A percentile compares a stretch with the other conserved stretches of the same genome.
Evolutionary conservation across 2,797 vertebrate genomes (phyloP).

Genomic region (Dryobates pubescens): DNA sequence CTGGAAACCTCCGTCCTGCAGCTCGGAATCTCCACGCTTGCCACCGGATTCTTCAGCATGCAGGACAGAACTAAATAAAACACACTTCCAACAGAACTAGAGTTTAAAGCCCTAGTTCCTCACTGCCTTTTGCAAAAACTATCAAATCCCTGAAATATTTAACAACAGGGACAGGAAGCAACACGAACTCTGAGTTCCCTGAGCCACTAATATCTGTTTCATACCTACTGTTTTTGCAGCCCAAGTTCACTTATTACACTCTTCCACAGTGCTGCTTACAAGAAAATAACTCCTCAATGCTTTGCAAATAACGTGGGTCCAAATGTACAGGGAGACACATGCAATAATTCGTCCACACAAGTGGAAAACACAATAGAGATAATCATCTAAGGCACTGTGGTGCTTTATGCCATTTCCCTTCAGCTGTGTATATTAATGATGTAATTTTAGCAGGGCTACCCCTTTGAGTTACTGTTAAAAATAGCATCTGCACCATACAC

Average conservation of each 20-base stretch:
- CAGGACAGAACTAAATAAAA: neutral
- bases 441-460: constrained; percentile 73
- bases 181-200: neutral
- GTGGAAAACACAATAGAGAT: neutral
- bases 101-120: neutral
- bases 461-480: constrained; percentile 66
- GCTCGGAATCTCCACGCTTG: neutral
- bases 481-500: constrained; percentile 51
- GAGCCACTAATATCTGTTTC: neutral
- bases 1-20: neutral
- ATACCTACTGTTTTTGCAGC: neutral
- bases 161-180: neutral
- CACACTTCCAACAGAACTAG: neutral
- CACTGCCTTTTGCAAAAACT: neutral
- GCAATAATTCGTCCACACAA: neutral
- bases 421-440: constrained; percentile 65
- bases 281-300: neutral
- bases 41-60: neutral
- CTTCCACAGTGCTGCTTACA: neutral
- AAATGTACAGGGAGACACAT: neutral
- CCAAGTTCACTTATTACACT: neutral
- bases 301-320: neutral
- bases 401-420: constrained; percentile 55
- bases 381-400: neutral
- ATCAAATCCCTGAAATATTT: neutral